Evolutionary conservation across 2,888 invertebrate genomes (phyloP), one percentile per base, ranked within the genome.

Genomic region (Stenoptilia bipunctidactyla): DNA sequence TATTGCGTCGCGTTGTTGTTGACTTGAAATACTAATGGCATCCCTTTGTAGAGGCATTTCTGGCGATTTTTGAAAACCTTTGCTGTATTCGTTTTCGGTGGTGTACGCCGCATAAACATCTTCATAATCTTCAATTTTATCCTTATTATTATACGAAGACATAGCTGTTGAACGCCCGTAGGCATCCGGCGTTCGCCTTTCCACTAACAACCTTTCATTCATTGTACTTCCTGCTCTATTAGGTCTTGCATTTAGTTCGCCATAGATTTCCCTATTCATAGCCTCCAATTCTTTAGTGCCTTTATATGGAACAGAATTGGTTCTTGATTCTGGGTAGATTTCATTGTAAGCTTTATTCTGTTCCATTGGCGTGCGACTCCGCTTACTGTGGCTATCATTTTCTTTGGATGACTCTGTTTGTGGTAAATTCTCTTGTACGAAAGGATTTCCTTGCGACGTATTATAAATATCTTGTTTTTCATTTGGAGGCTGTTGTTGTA

Each of bases 111-210:
- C 50, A 60, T 85, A 93, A 13, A 93, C 88, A 54, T 93, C 93
- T 74, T 93, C 93, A 57, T 93, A 93, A 60, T 93, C 93, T 1
- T 86, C 86, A 27, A 80, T 71, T 53, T 71, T 74, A 33, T 66
- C 70, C 48, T 73, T 79, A 40, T 58, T 64, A 44, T 80, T 64
- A 43, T 80, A 73, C 8, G 72, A 62, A 9, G 65, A 77, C 66
- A 82, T 85, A 49, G 73, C 65, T 33, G 70, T 72, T 27, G 91
- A 89, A 46, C 92, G 79, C 1, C 93, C 92, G 57, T 94, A 94
- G 9, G 92, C 91, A 57, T 94, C 94, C 0, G 93, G 93, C 1
- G 93, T 93, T 49, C 93, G 85, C 50, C 93, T 86, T 61, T 94
- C 93, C 15, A 84, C 67, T 27, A 72, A 38, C 30, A 82, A 53